phyloP scores from a whole-genome alignment of 2,888 invertebrate species.

The Lasioglossum malachurum region DNA sequence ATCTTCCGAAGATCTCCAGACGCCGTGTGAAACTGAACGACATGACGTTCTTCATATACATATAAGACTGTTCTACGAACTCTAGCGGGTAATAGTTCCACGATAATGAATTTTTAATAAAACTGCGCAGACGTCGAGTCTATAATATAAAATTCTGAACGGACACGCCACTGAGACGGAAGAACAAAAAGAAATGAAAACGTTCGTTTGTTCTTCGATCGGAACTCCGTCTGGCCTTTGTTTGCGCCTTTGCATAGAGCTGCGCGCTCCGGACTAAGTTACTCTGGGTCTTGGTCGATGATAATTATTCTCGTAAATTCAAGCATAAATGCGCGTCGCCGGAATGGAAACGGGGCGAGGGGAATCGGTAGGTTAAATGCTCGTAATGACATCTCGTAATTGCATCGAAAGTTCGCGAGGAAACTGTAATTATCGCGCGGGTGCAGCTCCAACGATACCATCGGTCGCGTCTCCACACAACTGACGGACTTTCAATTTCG shows the following conservation, averaged over 20 bases:
- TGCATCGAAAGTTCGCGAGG: constrained; percentile 78
- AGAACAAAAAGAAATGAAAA: constrained; percentile 3
- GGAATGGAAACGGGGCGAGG: constrained; percentile 37
- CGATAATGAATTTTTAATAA: neutral
- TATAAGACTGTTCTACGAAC: too few relatives aligned
- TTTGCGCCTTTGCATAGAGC: constrained; percentile 44
- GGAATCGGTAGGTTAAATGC: constrained; percentile 74
- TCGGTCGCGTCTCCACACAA: constrained; percentile 63
- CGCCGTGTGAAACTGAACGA: too few relatives aligned
- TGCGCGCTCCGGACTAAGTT: constrained; percentile 16
- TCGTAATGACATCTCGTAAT: constrained; percentile 81
- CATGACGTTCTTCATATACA: too few relatives aligned
- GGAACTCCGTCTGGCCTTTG: constrained; percentile 25
- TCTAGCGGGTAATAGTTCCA: too few relatives aligned
- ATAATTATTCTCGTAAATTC: constrained; percentile 75
- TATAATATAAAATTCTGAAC: neutral
- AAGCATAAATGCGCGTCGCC: constrained; percentile 65
- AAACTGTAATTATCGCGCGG: constrained; percentile 78
- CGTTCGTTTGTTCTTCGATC: constrained; percentile 10
- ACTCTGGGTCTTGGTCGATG: constrained; percentile 70
- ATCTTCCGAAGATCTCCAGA: too few relatives aligned
- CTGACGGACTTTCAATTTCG: constrained; percentile 61
- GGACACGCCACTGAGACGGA: neutral
- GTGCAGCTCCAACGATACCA: constrained; percentile 72
- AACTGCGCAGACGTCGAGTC: neutral